These are phyloP conservation scores for Allacma fusca DNA, from an alignment of 2,888 invertebrate genomes.

Conservation along the genomic window DNA sequence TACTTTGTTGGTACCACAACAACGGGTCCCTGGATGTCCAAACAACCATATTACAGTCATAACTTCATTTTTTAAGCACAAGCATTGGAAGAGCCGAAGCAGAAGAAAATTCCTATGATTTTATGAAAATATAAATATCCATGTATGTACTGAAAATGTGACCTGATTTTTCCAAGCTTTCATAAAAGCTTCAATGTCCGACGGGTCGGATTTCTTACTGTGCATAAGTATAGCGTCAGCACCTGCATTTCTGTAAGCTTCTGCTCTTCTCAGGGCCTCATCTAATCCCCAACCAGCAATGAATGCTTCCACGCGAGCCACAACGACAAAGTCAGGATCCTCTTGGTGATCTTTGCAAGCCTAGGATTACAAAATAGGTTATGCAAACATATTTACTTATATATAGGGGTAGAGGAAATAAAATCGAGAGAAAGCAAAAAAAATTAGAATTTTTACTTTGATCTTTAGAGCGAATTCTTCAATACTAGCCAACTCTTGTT, in stretches of 20 bases:
- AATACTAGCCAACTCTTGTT: conserved; percentile 65
- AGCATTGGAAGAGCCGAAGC: too few relatives aligned
- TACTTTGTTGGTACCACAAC: conserved; percentile 67
- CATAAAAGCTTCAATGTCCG: conserved; percentile 66
- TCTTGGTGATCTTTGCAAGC: conserved; percentile 66
- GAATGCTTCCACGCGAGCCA: conserved; percentile 66
- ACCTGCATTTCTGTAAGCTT: conserved; percentile 63
- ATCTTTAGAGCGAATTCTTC: conserved; percentile 66
- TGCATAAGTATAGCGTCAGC: conserved; percentile 67
- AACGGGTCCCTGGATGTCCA: conserved; percentile 63
- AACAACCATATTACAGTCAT: neutral
- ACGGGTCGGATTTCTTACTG: conserved; percentile 65
- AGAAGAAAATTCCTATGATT: too few relatives aligned
- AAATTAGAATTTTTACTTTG: too few relatives aligned
- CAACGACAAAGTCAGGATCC: conserved; percentile 66
- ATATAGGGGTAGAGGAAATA: too few relatives aligned
- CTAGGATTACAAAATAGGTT: conserved; percentile 56
- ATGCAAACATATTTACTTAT: too few relatives aligned
- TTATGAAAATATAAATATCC: neutral
- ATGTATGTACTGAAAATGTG: neutral
- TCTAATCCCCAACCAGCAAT: conserved; percentile 63
- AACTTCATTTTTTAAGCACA: too few relatives aligned
- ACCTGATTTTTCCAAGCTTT: conserved; percentile 66
- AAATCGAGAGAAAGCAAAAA: too few relatives aligned
- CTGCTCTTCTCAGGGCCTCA: conserved; percentile 63